These are phyloP conservation scores for Perognathus longimembris DNA, from an alignment of 2,113 vertebrate genomes.

Conservation along the genomic window DNA sequence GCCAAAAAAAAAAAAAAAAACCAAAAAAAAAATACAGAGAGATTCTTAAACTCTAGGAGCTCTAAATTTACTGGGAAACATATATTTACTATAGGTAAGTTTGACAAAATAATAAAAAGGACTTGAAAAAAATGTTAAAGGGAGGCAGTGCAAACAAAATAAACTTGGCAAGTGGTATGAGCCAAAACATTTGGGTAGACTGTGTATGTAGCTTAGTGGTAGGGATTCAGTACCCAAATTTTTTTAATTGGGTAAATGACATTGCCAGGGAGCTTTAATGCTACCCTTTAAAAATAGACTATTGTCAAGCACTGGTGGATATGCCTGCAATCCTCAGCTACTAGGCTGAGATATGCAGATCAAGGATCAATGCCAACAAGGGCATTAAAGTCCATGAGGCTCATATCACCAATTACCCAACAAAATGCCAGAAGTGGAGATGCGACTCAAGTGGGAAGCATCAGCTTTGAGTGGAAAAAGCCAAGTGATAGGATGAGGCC, in stretches of 20 bases:
- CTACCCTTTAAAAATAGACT: not conserved
- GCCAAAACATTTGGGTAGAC: not conserved
- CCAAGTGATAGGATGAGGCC: no score
- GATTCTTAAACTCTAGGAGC: not conserved
- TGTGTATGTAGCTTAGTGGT: not conserved
- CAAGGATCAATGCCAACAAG: no score
- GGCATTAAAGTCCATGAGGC: no score
- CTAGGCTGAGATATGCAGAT: no score
- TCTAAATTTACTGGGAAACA: not conserved
- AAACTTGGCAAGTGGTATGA: not conserved
- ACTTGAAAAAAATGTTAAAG: not conserved
- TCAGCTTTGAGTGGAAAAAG: no score
- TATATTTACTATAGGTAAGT: not conserved
- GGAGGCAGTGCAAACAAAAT: not conserved
- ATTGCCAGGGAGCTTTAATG: not conserved
- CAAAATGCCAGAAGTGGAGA: no score
- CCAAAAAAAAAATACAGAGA: slow-evolving; percentile 34
- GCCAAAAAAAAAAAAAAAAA: no score
- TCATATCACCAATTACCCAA: no score
- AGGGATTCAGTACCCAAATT: not conserved
- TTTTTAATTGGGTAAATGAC: not conserved
- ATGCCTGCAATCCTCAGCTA: no score
- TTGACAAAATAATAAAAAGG: not conserved
- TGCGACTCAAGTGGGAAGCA: no score
- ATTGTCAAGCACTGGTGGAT: no score